Percentiles rank a stretch among this genome's conserved stretches.
phyloP scores from a whole-genome alignment of 2,113 vertebrate species.

The Myrmecobius fasciatus region DNA sequence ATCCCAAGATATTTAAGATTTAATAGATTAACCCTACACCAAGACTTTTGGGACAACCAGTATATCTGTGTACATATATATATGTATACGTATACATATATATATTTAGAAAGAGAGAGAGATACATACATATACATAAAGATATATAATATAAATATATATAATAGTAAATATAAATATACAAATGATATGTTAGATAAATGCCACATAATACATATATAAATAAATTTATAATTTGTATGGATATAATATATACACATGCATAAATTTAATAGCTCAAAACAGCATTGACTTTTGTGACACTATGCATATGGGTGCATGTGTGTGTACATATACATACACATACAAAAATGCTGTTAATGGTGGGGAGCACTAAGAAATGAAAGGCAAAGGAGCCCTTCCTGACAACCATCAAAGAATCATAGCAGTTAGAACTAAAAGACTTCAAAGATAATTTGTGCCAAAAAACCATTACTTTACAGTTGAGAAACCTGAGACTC shows the following conservation, averaged over 20 bases:
- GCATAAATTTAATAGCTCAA: neutral
- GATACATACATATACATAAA: neutral
- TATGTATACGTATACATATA: neutral
- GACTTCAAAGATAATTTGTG: neutral
- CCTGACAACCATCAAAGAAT: neutral
- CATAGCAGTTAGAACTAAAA: neutral
- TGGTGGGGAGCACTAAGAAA: neutral
- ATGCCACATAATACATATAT: neutral
- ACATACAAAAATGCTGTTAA: neutral
- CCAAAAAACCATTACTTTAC: neutral
- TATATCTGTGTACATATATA: neutral
- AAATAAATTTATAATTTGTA: neutral
- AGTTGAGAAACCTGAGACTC: constrained; percentile 37
- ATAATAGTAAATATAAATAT: neutral
- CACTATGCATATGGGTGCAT: no score
- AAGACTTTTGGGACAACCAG: neutral
- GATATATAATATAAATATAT: neutral
- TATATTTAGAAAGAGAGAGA: accelerated
- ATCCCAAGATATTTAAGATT: neutral
- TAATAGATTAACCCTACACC: neutral
- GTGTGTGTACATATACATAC: neutral
- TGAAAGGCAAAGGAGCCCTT: neutral
- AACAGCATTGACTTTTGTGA: neutral
- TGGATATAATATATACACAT: neutral
- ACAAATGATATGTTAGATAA: neutral